Base-by-base conservation (phyloP, 2,113 vertebrate genomes). In the Taurulus bubalis region DNA sequence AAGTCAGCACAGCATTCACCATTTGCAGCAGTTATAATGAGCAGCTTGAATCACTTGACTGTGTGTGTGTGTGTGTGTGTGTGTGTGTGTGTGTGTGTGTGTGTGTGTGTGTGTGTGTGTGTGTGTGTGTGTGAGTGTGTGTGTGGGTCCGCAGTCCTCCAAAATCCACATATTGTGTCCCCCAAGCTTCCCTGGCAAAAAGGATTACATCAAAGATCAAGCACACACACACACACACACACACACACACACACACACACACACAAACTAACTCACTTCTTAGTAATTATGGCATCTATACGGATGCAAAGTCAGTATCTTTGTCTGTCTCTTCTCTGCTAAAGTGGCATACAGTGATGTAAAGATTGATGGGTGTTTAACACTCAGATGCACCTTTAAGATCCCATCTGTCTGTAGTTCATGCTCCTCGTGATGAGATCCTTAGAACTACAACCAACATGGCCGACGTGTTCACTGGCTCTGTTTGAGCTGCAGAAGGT, bases 1-100 rank as follows among this genome's bases (percentile, higher is more conserved):
- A 70, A 63, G 71, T 56, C 45, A 75, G 38, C 18, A 22, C 68
- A 75, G n/a, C 63, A 1, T 62, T 63, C 66, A 47, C 77, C 63
- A 60, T 76, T 68, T 78, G 26, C 64, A 78, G 58, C 28, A 14
- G 28, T 80, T 81, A 26, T 87, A 87, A 90, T 85, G 71, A 89
- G 85, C 73, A 67, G 62, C 58, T 77, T 20, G 6, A 71, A 66
- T 83, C 20, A 51, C 49, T n/a, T 32, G 28, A 66, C 22, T 58
- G n/a, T 49, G 1, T 49, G 16, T 81, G 55, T 67, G 0, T 71
- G 11, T 32, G 49, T 30, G 30, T 22, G 16, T 32, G 28, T 71
- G 26, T 56, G 16, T 49, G 1, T 56, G 12, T 81, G 55, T 68
- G 0, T 72, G 12, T 34, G 58, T 30, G 30, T 40, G 45, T n/a